Base-by-base conservation (phyloP, 2,888 invertebrate genomes). In the Acanthococcus lagerstroemiae region DNA sequence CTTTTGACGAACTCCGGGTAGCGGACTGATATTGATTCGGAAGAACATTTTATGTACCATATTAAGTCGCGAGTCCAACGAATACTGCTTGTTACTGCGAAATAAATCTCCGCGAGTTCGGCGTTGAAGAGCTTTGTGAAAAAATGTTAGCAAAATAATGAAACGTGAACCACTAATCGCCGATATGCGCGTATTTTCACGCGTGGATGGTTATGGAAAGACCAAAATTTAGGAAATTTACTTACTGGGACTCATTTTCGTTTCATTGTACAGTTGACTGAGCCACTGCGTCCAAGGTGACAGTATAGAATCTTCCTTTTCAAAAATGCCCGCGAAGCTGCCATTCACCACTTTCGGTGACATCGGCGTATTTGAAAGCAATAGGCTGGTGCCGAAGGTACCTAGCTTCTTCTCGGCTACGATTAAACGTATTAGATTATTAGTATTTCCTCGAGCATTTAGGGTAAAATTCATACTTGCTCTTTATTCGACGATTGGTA, bases 331-430 rank as follows among this genome's bases (percentile, higher is more conserved):
- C 0, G 88, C 93, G 76, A 92, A 94, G 55, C 91, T 93, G 3
- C 92, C 94, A 72, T 95, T 93, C 3, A 95, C 92, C 58, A 96
- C 89, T 79, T 95, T 96, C 0, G 96, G 96, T 4, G 94, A 94
- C 87, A 92, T 90, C 1, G 95, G 95, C 2, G 92, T 91, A 77
- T 96, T 96, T 57, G 95, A 90, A 56, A 96, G 80, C 24, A 96
- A 81, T 1, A 96, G 81, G 73, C 95, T 95, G 54, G 95, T 91
- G 44, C 95, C 95, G 73, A 95, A 96, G 44, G 90, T 86, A 61
- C 89, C 88, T 15, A 55, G 4, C 54, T 48, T 65, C 25, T 37
- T 55, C 17, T 37, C 55, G 19, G 24, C 55, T 65, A 27, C 9
- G 1, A 25, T 21, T 7, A 44, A 26, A n/a, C n/a, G n/a, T n/a